Base-by-base conservation (phyloP, 2,888 invertebrate genomes). In the Coecobrya sp. region DNA sequence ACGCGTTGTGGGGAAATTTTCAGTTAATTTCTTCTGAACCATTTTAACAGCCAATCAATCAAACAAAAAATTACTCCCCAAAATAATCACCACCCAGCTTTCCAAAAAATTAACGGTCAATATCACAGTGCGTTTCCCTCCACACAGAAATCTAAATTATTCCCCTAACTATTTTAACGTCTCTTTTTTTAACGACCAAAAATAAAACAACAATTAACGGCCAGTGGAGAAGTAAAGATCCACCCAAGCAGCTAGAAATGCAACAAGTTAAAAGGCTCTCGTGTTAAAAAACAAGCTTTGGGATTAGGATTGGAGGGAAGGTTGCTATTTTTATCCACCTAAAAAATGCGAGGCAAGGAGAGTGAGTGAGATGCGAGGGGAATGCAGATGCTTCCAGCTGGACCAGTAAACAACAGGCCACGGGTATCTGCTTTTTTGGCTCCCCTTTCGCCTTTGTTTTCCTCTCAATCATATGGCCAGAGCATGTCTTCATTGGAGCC, bases 11-110 rank as follows among this genome's bases (percentile, higher is more conserved):
- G 76, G 85, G 16, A 86, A 90, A 45, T 52, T 86, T 73, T 85
- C 90, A 3, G 90, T 90, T 4, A 90, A 16, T 52, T 79, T 90
- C 65, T 73, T 90, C 25, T 90, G 90, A 45, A 85, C 90, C 90
- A 90, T 90, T 76, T 85, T 90, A 30, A n/a, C n/a, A n/a, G n/a
- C n/a, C 0, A 25, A 8, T 70, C 70, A 70, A 70, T 30, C 13
- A 70, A 30, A 1, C 3, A 30, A 49, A 13, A 3, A 10, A 49
- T 13, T 49, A 49, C 11, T 49, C 19, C 7, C 1, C 65, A 65
- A 27, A 65, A 65, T 4, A 27, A 8, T 25, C 5, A 65, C 0
- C 11, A 27, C 2, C 16, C 4, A 25, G 11, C 62, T 22, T 4
- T 22, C 16, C 4, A 16, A 55, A 11, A 55, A 55, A 42, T 13